phyloP scores from a whole-genome alignment of 2,888 invertebrate species.

The Dyspetes luteomarginatus region DNA sequence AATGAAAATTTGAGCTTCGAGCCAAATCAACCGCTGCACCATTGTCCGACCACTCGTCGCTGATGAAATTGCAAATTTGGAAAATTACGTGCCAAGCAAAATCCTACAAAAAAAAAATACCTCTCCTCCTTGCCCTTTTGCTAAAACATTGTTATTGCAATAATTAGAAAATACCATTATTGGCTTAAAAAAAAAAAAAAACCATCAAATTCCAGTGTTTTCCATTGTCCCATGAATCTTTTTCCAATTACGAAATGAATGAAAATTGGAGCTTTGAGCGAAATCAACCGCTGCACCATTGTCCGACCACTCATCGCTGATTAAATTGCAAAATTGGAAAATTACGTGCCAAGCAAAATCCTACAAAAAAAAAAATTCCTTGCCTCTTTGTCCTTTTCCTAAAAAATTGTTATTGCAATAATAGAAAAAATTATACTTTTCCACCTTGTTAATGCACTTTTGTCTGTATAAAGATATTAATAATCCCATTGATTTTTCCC shows the following conservation, averaged over 20 bases:
- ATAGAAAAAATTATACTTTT: neutral
- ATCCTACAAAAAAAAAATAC: conserved; percentile 19
- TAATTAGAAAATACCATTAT: neutral
- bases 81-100: conserved; percentile 10
- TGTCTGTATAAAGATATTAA: neutral
- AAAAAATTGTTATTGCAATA: neutral
- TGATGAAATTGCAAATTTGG: neutral
- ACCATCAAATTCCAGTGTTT: neutral
- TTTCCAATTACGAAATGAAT: neutral
- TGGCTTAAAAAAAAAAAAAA: too few species aligned
- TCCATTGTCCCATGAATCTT: neutral
- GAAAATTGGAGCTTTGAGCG: neutral
- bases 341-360: conserved; percentile 8
- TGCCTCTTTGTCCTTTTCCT: neutral
- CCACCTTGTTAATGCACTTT: neutral
- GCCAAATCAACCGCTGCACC: neutral
- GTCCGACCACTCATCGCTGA: neutral
- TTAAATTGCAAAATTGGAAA: neutral
- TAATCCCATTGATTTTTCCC: neutral
- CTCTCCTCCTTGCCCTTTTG: neutral
- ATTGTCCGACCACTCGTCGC: neutral
- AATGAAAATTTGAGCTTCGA: neutral
- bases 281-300: neutral
- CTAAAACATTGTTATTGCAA: neutral
- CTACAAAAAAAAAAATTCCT: conserved; percentile 8